A percentile compares a stretch with the other conserved stretches of the same genome.
Evolutionary conservation across 2,888 invertebrate species (phyloP).

Genomic region (Cantharis rustica): DNA sequence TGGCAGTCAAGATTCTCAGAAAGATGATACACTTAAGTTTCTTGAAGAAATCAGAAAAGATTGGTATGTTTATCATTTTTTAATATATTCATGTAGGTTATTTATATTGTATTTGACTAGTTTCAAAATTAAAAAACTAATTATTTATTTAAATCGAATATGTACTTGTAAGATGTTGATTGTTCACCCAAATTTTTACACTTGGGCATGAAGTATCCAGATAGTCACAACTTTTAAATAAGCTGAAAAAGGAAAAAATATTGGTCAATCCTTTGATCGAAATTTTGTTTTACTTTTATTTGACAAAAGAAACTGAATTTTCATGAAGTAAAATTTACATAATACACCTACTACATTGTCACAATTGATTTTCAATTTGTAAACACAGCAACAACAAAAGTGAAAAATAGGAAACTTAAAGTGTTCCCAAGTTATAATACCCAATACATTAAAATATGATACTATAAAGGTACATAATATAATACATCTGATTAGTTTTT

Average conservation of each 20-base stretch:
- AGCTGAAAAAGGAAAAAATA: too few species aligned
- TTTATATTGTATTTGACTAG: neutral
- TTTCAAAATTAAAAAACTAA: too few species aligned
- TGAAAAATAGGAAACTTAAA: neutral
- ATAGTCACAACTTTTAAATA: too few species aligned
- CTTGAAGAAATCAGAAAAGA: slow-evolving; percentile 56
- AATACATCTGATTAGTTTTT: neutral
- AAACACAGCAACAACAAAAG: neutral
- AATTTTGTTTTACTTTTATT: neutral
- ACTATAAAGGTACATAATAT: neutral
- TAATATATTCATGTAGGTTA: neutral
- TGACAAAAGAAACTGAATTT: neutral
- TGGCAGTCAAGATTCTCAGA: slow-evolving; percentile 38
- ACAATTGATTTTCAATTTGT: neutral
- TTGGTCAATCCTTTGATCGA: too few species aligned
- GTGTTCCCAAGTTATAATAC: neutral
- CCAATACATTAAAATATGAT: neutral
- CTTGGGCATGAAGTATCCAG: too few species aligned
- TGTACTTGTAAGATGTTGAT: neutral
- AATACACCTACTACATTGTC: neutral
- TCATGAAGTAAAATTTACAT: neutral
- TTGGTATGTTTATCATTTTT: slow-evolving; percentile 54
- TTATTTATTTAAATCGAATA: too few species aligned
- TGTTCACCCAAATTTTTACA: neutral
- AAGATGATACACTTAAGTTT: slow-evolving; percentile 52